Evolutionary conservation across 1,140 invertebrate species (phyloP).

Genomic region (Hypothenemus hampei): DNA sequence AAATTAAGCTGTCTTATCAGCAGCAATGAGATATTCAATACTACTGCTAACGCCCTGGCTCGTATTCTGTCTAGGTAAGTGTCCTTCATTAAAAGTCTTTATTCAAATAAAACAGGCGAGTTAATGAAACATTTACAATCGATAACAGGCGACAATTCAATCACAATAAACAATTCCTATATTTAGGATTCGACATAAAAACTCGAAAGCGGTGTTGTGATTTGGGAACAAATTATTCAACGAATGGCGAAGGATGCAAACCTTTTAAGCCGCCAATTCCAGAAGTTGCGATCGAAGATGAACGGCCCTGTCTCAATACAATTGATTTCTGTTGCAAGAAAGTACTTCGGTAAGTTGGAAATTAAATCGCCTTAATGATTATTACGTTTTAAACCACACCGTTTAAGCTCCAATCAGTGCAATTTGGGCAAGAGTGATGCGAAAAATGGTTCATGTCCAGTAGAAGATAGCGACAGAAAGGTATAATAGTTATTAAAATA

Average conservation of each 20-base stretch:
- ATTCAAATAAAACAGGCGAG: background rate
- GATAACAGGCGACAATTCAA: background rate
- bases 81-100: background rate
- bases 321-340: constrained; percentile 40
- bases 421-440: constrained; percentile 31
- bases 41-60: background rate
- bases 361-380: too few relatives aligned
- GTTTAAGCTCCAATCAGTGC: constrained; percentile 30
- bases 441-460: constrained; percentile 15
- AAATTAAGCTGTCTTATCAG: background rate
- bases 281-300: constrained; percentile 29
- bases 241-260: constrained; percentile 32
- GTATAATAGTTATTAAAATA: constrained; percentile 6
- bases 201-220: constrained; percentile 39
- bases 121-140: background rate
- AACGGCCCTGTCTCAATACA: constrained; percentile 34
- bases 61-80: background rate
- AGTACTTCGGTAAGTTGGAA: constrained; percentile 29
- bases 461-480: constrained; percentile 21
- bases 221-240: constrained; percentile 38
- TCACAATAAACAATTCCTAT: background rate
- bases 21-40: background rate
- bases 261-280: constrained; percentile 34
- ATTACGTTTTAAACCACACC: background rate
- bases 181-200: constrained; percentile 30